A percentile compares a stretch with the other conserved stretches of the same genome.
Conservation (phyloP, 2,113 vertebrate genomes). For the Gorsachius goisagi region DNA sequence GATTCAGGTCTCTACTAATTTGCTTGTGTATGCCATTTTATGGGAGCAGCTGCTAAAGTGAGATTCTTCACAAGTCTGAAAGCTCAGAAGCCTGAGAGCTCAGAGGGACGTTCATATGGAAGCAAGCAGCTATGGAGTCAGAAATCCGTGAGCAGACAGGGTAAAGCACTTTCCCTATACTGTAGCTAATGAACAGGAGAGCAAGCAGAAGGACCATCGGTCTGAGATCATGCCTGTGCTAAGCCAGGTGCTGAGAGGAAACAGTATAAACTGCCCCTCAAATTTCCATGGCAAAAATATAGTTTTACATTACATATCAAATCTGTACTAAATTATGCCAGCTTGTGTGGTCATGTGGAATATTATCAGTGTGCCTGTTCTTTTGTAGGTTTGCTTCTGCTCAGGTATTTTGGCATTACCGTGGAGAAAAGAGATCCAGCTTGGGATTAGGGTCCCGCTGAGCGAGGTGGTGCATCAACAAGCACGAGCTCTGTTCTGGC, state of each 20-base stretch:
- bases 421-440: neutral
- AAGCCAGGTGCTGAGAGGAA: neutral
- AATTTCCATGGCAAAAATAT: neutral
- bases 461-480: neutral
- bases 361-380: neutral
- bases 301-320: neutral
- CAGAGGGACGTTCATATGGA: neutral
- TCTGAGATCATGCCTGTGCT: neutral
- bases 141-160: neutral
- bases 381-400: neutral
- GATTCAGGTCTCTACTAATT: neutral
- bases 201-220: neutral
- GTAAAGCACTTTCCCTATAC: neutral
- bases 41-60: conserved; percentile 15
- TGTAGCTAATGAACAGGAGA: neutral
- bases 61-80: conserved; percentile 7
- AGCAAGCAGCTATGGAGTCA: neutral
- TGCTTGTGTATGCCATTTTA: neutral
- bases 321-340: neutral
- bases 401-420: neutral
- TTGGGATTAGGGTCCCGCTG: neutral
- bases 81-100: neutral
- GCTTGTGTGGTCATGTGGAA: neutral
- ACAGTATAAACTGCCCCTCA: neutral
- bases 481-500: neutral